Base-by-base conservation (phyloP, 2,888 invertebrate genomes). In the Tetragonula carbonaria region DNA sequence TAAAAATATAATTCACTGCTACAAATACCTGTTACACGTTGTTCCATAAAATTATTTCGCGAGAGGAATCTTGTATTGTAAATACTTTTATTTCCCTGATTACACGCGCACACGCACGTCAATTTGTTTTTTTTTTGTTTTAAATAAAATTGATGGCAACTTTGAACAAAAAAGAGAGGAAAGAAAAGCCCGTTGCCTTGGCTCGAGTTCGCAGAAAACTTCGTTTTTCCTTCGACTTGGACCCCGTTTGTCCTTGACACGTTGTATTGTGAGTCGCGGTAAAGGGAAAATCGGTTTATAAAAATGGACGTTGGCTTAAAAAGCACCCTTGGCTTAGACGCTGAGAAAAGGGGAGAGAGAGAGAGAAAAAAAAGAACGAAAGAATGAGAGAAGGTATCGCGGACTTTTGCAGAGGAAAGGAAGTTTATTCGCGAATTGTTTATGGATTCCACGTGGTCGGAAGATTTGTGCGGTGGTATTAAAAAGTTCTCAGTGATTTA, bases 181-280 rank as follows among this genome's bases (percentile, higher is more conserved):
- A 18, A 51, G 18, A 28, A 28, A 51, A 68, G 51, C 8, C 65
- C 13, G 1, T 50, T 28, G 13, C 33, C 4, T 16, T 8, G 14
- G 50, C 28, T 16, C 62, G 62, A 62, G 6, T 8, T 16, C 28
- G 33, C 21, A 18, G 28, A 5, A 33, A 65, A 38, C 11, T 33
- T 33, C 5, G 13, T 51, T 16, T 18, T 21, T 50, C 13, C 23
- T 72, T 45, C 33, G 45, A 38, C 62, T 38, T 57, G 33, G 45
- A 33, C 51, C 16, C 8, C 45, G 51, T 18, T 18, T 33, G 81
- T 21, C 80, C 81, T 74, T 74, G 68, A 66, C 73, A 73, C n/a
- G 62, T 21, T 66, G 65, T 51, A 57, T 66, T 51, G 23, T 21
- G 66, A 66, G 65, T 28, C 16, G 50, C 33, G 28, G n/a, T 14